Evolutionary conservation across 1,140 invertebrate species (phyloP).

Genomic region (Caenorhabditis latens): DNA sequence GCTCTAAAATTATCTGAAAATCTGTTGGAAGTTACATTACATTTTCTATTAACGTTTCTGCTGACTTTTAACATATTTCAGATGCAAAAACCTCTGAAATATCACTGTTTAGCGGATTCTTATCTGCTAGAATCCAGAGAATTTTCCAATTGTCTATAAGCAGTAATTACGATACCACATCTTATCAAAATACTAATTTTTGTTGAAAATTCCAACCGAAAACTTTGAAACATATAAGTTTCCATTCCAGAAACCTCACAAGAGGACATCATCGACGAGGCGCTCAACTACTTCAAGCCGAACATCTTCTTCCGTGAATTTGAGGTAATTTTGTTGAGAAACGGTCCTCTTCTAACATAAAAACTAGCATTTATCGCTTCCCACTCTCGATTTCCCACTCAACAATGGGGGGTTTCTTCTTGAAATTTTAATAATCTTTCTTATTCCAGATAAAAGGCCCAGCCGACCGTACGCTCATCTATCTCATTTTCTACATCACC

Average conservation of each 20-base stretch:
- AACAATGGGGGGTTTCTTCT: too few species aligned
- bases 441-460: conserved; percentile 79
- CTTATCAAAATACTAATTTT: conserved; percentile 5
- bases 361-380: too few species aligned
- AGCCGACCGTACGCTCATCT: conserved; percentile 90
- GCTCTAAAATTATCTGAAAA: too few species aligned
- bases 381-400: too few species aligned
- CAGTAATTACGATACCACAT: not conserved
- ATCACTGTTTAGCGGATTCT: not conserved
- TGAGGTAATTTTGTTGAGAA: conserved; percentile 80
- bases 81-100: conserved; percentile 50
- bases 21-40: too few species aligned
- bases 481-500: conserved; percentile 97
- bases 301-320: conserved; percentile 99
- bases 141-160: not conserved
- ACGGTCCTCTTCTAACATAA: not conserved
- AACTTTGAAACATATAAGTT: not conserved
- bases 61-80: too few species aligned
- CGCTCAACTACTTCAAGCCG: conserved; percentile 95
- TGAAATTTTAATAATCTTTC: conserved; percentile 83
- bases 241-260: conserved; percentile 79
- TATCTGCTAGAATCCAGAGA: too few species aligned
- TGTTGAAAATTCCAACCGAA: not conserved
- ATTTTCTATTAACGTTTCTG: too few species aligned
- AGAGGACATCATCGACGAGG: conserved; percentile 96